Base-by-base conservation (phyloP, 2,888 invertebrate species). In the Plagodis pulveraria region DNA sequence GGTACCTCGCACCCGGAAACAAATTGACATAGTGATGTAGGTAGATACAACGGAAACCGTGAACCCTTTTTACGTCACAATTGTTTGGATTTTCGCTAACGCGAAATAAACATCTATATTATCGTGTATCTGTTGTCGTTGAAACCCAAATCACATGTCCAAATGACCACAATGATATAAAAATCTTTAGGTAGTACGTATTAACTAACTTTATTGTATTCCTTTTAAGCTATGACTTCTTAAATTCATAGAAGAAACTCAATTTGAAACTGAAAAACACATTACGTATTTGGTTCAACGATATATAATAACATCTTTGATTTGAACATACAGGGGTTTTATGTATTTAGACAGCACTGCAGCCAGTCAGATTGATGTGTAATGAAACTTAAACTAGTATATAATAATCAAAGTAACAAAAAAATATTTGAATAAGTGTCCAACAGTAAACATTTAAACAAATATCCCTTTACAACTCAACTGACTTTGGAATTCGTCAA, bases 1-100 rank as follows among this genome's bases (percentile, higher is more conserved):
- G 66, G 65, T 63, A 52, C 62, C 66, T 65, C 54, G 66, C 64
- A 65, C 66, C 63, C 73, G 67, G 66, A 56, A 61, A 72, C 71
- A 77, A 81, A 80, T 78, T 82, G 81, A 81, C 82, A 76, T 70
- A 65, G 67, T 77, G 78, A 79, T 68, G 69, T 78, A 79, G 78
- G 77, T 78, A 73, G 64, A 56, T 72, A 69, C 69, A 71, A 52
- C 56, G 59, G 71, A 74, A 73, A 76, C 63, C 65, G 58, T 64
- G 71, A 78, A 80, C 80, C 81, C 79, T 81, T 82, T 81, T 77
- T 76, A 72, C 67, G 76, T 73, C 69, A 72, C 65, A 38, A 62
- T 67, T 70, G 68, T 76, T 67, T 67, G 58, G 56, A 69, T 64
- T 64, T 64, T 58, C 47, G 42, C 45, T 56, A 64, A 65, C 53